phyloP scores from a whole-genome alignment of 37 sponge, comb jelly and placozoan species.

The Theonella swinhoei region DNA sequence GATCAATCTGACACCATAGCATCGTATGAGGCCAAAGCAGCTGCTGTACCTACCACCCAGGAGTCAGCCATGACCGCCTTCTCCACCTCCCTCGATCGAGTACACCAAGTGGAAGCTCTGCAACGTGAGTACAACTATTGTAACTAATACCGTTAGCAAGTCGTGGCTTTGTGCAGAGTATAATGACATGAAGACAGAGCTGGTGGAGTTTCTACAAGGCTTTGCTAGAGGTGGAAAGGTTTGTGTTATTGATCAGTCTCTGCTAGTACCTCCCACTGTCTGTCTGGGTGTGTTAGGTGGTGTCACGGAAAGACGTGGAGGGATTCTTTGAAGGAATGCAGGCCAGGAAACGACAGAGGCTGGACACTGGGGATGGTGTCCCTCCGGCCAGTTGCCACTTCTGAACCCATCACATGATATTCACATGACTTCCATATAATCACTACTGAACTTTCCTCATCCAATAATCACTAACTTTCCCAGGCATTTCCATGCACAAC shows the following conservation, averaged over 20 bases:
- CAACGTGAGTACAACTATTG: slow-evolving; percentile 53
- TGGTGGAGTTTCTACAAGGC: slow-evolving; percentile 59
- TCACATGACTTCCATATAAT: too few relatives aligned
- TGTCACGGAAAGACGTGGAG: slow-evolving; percentile 77
- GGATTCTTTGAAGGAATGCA: slow-evolving; percentile 82
- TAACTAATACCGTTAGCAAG: too few relatives aligned
- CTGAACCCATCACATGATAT: too few relatives aligned
- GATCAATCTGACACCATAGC: slow-evolving; percentile 72
- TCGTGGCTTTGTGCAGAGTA: slow-evolving; percentile 62
- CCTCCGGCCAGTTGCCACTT: slow-evolving; percentile 75
- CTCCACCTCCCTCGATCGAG: slow-evolving; percentile 31
- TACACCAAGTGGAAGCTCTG: slow-evolving; percentile 76
- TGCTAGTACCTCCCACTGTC: not conserved
- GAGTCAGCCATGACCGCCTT: slow-evolving; percentile 72
- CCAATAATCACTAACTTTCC: too few relatives aligned
- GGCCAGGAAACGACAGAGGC: slow-evolving; percentile 41
- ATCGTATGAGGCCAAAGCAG: slow-evolving; percentile 74
- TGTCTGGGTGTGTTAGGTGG: slow-evolving; percentile 66
- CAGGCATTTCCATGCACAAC: too few relatives aligned
- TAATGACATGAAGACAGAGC: slow-evolving; percentile 71
- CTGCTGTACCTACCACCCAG: slow-evolving; percentile 12
- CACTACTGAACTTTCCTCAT: too few relatives aligned
- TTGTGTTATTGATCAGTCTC: not conserved
- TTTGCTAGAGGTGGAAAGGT: slow-evolving; percentile 76
- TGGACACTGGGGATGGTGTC: slow-evolving; percentile 58